Conservation (phyloP, 2,888 invertebrate species). For the Sturmia bella region DNA sequence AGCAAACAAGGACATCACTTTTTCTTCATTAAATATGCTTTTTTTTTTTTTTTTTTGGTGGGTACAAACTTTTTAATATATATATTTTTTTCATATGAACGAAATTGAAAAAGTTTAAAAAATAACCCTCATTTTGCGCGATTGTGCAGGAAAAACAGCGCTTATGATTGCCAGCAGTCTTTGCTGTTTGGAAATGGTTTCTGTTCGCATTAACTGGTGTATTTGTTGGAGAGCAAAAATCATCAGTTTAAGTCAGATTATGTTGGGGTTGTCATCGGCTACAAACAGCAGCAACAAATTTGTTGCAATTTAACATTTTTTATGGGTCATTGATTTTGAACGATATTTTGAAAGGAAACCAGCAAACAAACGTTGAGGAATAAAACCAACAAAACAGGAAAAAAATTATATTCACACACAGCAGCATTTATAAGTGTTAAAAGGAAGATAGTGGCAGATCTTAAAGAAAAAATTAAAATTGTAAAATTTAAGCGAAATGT, state of each 20-base stretch:
- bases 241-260: conserved; percentile 43
- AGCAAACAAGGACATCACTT: conserved; percentile 31
- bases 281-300: conserved; percentile 45
- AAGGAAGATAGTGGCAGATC: no score
- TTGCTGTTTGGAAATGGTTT: not conserved
- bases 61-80: conserved; percentile 14
- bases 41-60: not conserved
- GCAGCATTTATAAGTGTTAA: no score
- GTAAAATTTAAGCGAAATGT: no score
- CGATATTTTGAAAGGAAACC: conserved; percentile 35
- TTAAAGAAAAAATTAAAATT: no score
- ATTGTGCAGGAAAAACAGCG: conserved; percentile 8
- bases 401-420: no score
- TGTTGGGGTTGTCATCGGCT: conserved; percentile 45
- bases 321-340: conserved; percentile 58
- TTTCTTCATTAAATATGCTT: not conserved
- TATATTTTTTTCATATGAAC: not conserved
- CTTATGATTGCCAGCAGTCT: conserved; percentile 8
- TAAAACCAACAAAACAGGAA: not conserved
- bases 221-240: conserved; percentile 4
- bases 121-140: conserved; percentile 2
- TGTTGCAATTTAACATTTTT: conserved; percentile 34
- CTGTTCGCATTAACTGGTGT: not conserved
- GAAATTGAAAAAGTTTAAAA: conserved; percentile 13
- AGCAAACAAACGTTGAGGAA: not conserved